Base-by-base conservation (phyloP, 2,888 invertebrate species). In the Gisinianus flammeolus region DNA sequence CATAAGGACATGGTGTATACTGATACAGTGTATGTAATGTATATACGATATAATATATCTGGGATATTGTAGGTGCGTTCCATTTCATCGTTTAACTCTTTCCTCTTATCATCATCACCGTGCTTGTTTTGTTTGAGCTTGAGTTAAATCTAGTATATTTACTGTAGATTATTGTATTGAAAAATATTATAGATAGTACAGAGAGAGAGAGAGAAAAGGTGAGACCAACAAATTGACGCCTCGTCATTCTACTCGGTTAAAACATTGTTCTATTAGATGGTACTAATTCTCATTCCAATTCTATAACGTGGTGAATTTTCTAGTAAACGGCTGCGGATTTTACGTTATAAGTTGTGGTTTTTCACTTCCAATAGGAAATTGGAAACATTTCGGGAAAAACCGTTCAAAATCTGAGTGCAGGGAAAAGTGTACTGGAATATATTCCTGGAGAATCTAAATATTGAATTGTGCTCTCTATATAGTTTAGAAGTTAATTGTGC, bases 81-180 rank as follows among this genome's bases (percentile, higher is more conserved):
- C 68, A 68, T 68, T 35, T 62, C 62, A 62, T 68, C 35, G 19
- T 68, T 24, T 6, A 35, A 44, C 68, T 68, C 44, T 68, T 44
- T 30, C 68, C 26, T 44, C 68, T 68, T 68, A 68, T 68, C 67
- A 64, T 2, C 44, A 31, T 24, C 12, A 33, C 68, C 44, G n/a
- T 68, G 22, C 24, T 35, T 68, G 44, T 35, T 35, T 68, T 22
- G n/a, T 68, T 35, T 33, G 16, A 64, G 64, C 26, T 64, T 68
- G 6, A 68, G 26, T 31, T 33, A 33, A n/a, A 64, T 64, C 64
- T n/a, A n/a, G 31, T 66, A 30, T 66, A 66, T 66, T 26, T 66
- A 19, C 66, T 30, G 26, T 30, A 66, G 26, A 58, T n/a, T 58
- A 5, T 58, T 6, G 58, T 30, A 30, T 30, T 12, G 30, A 12